phyloP scores from a whole-genome alignment of 2,113 vertebrate species.

The Eurypyga helias region DNA sequence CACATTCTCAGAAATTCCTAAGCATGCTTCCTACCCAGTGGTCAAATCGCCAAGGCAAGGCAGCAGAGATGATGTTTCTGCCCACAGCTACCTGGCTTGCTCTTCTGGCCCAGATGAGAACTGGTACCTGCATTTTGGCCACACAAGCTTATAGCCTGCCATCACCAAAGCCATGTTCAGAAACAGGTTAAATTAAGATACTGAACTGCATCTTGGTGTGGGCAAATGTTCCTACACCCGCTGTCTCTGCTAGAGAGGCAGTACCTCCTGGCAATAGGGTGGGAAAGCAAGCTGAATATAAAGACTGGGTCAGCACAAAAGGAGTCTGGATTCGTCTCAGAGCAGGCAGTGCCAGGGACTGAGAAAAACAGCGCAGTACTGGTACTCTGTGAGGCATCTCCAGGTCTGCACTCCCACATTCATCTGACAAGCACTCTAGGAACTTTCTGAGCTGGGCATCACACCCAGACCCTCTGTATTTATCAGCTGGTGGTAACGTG shows the following conservation, averaged over 20 bases:
- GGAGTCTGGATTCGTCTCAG: not conserved
- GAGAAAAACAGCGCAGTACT: not conserved
- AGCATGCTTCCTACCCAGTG: not conserved
- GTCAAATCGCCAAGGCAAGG: not conserved
- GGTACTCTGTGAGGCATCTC: not conserved
- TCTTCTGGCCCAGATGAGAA: not conserved
- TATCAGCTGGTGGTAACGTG: fast-evolving
- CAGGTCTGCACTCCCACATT: not conserved
- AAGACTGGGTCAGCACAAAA: not conserved
- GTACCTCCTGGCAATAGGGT: not conserved
- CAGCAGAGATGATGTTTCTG: not conserved
- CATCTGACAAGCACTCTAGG: not conserved
- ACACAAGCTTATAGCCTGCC: not conserved
- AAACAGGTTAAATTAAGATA: not conserved
- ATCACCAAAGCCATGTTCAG: not conserved
- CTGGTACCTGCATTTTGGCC: not conserved
- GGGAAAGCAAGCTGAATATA: not conserved
- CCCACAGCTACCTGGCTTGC: not conserved
- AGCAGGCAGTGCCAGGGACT: not conserved
- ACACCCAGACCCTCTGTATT: fast-evolving
- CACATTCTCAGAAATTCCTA: conserved; percentile 3
- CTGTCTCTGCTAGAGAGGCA: not conserved
- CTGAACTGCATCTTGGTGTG: not conserved
- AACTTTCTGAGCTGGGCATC: not conserved
- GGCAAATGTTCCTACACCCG: not conserved